These are phyloP conservation scores for Anabas testudineus DNA, from an alignment of 2,797 vertebrate genomes.

Conservation along the genomic window DNA sequence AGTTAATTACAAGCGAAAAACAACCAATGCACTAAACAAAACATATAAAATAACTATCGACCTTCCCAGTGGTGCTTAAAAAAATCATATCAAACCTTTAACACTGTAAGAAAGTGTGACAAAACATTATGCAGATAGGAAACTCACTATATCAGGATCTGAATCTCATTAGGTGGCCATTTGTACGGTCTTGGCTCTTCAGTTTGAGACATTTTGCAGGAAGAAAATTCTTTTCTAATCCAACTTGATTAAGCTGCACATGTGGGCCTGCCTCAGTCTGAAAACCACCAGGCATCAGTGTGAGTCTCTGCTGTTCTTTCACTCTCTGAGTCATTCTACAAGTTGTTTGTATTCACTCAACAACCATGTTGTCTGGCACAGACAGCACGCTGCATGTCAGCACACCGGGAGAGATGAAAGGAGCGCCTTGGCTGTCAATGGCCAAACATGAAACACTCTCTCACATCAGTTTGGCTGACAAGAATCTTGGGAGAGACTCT, in stretches of 20 bases:
- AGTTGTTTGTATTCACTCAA: slow-evolving; percentile 73
- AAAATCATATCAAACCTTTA: neutral
- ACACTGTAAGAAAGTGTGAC: neutral
- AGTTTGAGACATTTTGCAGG: slow-evolving; percentile 34
- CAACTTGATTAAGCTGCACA: slow-evolving; percentile 60
- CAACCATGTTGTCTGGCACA: slow-evolving; percentile 49
- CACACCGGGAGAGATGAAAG: slow-evolving; percentile 74
- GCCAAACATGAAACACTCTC: slow-evolving; percentile 43
- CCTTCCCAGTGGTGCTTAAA: neutral
- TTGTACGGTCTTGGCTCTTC: slow-evolving; percentile 31
- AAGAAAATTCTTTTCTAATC: slow-evolving; percentile 63
- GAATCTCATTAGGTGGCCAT: slow-evolving; percentile 29
- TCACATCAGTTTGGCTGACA: slow-evolving; percentile 42
- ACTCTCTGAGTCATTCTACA: slow-evolving; percentile 54
- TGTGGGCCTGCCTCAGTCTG: slow-evolving; percentile 53
- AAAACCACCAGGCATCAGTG: slow-evolving; percentile 56
- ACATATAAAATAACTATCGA: neutral
- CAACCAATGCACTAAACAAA: neutral
- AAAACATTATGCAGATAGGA: slow-evolving; percentile 16
- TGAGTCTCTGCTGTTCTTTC: slow-evolving; percentile 42
- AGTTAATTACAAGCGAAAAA: neutral
- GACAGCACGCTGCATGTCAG: slow-evolving; percentile 26
- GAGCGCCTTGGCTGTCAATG: slow-evolving; percentile 55
- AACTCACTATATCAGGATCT: slow-evolving; percentile 7
- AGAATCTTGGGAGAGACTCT: slow-evolving; percentile 1